Conservation (phyloP, 2,113 vertebrate species). For the Agapornis roseicollis region DNA sequence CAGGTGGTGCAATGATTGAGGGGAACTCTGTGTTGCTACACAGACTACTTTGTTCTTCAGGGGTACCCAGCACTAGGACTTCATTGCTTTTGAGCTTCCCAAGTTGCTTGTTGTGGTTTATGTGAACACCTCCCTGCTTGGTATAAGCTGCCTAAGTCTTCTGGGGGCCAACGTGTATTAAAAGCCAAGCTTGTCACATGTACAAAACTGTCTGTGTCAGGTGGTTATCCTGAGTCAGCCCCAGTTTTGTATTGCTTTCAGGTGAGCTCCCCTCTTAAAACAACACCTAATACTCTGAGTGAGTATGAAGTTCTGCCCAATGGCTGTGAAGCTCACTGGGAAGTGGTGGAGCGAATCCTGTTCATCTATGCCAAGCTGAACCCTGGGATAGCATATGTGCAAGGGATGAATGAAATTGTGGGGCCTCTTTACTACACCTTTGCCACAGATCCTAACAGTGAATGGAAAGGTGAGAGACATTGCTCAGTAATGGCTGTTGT, state of each 20-base stretch:
- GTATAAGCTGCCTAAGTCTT: neutral
- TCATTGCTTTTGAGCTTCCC: neutral
- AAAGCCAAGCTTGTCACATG: neutral
- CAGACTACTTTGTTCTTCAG: neutral
- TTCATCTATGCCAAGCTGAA: slow-evolving; percentile 99
- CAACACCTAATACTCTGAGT: slow-evolving; percentile 77
- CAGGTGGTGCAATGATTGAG: neutral
- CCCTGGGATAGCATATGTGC: slow-evolving; percentile 94
- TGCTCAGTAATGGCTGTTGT: neutral
- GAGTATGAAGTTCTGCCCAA: slow-evolving; percentile 90
- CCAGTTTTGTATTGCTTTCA: slow-evolving; percentile 40
- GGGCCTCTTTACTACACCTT: slow-evolving; percentile 98
- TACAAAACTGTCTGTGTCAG: neutral
- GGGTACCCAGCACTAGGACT: neutral
- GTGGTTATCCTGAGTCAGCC: neutral
- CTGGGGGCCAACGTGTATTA: rapidly evolving
- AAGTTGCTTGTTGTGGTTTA: neutral
- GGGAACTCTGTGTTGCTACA: neutral
- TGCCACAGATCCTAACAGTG: slow-evolving; percentile 89
- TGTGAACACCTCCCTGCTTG: neutral
- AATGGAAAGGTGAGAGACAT: slow-evolving; percentile 88
- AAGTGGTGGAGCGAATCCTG: slow-evolving; percentile 96
- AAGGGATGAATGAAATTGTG: slow-evolving; percentile 98
- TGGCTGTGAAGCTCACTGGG: slow-evolving; percentile 95
- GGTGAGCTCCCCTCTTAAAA: slow-evolving; percentile 93